Percentiles rank a stretch among this genome's conserved stretches.
phyloP scores from a whole-genome alignment of 2,797 vertebrate species.

The Arnoldichthys spilopterus region DNA sequence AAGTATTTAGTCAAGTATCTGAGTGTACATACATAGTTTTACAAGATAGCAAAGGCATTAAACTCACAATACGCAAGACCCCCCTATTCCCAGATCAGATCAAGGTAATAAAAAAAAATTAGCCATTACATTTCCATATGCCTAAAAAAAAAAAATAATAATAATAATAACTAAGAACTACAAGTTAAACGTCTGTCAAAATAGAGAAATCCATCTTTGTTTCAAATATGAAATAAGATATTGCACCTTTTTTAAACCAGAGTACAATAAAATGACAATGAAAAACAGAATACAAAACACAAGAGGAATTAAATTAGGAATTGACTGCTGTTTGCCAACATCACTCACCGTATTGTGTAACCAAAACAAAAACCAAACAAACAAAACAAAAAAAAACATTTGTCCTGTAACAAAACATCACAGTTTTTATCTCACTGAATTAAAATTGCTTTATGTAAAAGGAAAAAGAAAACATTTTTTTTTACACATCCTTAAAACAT shows the following conservation, averaged over 20 bases:
- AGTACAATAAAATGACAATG: constrained; percentile 86
- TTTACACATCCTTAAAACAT: constrained; percentile 81
- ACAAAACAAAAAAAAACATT: constrained; percentile 72
- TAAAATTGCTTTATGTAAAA: constrained; percentile 77
- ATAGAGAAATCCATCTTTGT: constrained; percentile 84
- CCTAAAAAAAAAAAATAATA: constrained; percentile 66
- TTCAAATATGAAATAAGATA: constrained; percentile 87
- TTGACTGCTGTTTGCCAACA: constrained; percentile 73
- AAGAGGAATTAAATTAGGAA: constrained; percentile 84
- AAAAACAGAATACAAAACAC: constrained; percentile 83
- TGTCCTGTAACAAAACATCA: constrained; percentile 87
- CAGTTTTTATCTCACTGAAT: constrained; percentile 85
- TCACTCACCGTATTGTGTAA: constrained; percentile 78
- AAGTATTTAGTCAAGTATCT: constrained; percentile 92
- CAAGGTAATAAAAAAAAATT: constrained; percentile 79
- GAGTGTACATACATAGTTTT: constrained; percentile 86
- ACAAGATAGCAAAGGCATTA: constrained; percentile 85
- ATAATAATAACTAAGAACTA: constrained; percentile 74
- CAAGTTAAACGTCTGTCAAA: constrained; percentile 83
- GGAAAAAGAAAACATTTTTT: constrained; percentile 66
- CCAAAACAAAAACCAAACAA: constrained; percentile 53
- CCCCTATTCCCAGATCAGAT: constrained; percentile 77
- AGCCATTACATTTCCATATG: constrained; percentile 81
- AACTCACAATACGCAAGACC: constrained; percentile 78
- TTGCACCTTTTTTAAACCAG: constrained; percentile 86